Percentiles rank a stretch among this genome's conserved stretches.
These are phyloP conservation scores for Xanthia icteritia DNA, from an alignment of 2,888 invertebrate species.

Conservation along the genomic window DNA sequence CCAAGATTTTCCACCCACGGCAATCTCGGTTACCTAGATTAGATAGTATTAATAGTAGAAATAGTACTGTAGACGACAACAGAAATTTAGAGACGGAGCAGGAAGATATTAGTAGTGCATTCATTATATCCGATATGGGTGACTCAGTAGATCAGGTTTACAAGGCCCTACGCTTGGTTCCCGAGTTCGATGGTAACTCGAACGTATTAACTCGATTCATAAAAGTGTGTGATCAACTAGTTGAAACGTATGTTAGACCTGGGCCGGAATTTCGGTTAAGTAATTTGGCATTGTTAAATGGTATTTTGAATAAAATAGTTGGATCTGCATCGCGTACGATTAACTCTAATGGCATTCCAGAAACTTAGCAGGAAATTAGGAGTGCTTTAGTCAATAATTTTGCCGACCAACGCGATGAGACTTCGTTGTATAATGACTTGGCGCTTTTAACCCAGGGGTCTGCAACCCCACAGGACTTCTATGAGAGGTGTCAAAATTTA, in stretches of 20 bases:
- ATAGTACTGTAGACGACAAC: neutral
- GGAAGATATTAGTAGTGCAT: neutral
- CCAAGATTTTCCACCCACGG: too few relatives aligned
- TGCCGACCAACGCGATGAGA: neutral
- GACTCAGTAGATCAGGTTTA: constrained; percentile 11
- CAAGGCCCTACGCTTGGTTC: constrained; percentile 24
- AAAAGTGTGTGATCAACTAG: constrained; percentile 22
- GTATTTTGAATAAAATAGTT: constrained; percentile 56
- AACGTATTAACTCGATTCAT: constrained; percentile 19
- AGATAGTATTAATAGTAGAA: too few relatives aligned
- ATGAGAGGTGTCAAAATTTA: neutral
- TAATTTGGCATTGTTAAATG: constrained; percentile 49
- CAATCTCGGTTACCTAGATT: too few relatives aligned
- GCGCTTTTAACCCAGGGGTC: neutral
- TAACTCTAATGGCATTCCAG: constrained; percentile 60
- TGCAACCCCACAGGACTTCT: neutral
- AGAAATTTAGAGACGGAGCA: constrained; percentile 2
- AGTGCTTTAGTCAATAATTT: neutral
- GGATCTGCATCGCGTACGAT: constrained; percentile 62
- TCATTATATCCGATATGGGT: constrained; percentile 1
- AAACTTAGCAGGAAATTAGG: neutral
- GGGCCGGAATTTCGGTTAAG: constrained; percentile 7
- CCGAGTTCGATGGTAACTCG: constrained; percentile 11
- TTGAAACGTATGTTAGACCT: too few relatives aligned
- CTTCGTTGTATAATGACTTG: neutral